phyloP scores from a whole-genome alignment of 1,140 invertebrate species.

The Neodiprion fabricii region DNA sequence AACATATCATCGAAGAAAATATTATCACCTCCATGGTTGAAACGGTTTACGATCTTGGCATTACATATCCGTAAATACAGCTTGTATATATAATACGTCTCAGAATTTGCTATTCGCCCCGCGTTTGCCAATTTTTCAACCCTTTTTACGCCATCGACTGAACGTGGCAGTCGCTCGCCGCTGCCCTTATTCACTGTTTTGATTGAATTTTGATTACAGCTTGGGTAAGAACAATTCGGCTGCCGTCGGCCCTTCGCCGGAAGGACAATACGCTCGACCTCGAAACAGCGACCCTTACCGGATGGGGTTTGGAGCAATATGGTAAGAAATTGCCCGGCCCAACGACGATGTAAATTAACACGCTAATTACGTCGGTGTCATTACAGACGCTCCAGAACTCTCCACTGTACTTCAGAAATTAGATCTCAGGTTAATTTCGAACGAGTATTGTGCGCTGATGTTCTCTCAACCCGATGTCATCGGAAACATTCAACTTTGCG shows the following conservation, averaged over 20 bases:
- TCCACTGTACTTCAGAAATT: background rate
- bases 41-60: too few species aligned
- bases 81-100: too few species aligned
- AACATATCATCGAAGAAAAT: too few species aligned
- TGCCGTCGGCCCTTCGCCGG: background rate
- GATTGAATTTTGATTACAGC: constrained; percentile 6
- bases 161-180: too few species aligned
- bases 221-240: background rate
- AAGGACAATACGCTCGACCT: background rate
- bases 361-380: background rate
- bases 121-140: too few species aligned
- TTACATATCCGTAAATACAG: too few species aligned
- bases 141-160: too few species aligned
- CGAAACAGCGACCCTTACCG: background rate
- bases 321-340: background rate
- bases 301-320: background rate
- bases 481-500: background rate
- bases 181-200: background rate
- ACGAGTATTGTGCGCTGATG: background rate
- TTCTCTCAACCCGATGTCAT: background rate
- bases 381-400: background rate
- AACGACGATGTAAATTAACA: background rate
- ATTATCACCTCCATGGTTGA: too few species aligned
- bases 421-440: background rate
- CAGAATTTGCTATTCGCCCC: too few species aligned